Conservation (phyloP, 2,888 invertebrate species). For the Zeuzera pyrina region DNA sequence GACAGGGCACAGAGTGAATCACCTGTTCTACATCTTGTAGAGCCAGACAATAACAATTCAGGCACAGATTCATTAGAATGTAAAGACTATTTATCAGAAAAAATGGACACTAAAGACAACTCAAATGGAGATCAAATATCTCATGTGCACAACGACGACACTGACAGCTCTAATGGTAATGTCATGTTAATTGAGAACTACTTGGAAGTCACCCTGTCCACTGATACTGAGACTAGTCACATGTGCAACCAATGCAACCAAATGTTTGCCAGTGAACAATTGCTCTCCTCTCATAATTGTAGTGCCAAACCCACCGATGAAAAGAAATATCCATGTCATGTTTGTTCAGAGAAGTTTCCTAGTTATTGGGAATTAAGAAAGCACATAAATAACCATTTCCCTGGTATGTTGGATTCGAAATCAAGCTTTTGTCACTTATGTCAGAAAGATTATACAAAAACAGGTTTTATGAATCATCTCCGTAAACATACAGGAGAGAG, state of each 20-base stretch:
- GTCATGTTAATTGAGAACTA: constrained; percentile 69
- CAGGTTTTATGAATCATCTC: constrained; percentile 69
- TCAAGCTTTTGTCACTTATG: constrained; percentile 70
- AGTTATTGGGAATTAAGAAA: constrained; percentile 68
- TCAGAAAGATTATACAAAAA: constrained; percentile 69
- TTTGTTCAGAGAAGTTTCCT: constrained; percentile 65
- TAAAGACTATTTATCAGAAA: constrained; percentile 50
- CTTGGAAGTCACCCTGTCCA: constrained; percentile 66
- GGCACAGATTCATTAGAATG: constrained; percentile 52
- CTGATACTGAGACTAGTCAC: constrained; percentile 68
- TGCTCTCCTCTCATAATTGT: constrained; percentile 55
- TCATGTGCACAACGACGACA: constrained; percentile 50
- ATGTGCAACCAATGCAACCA: constrained; percentile 65
- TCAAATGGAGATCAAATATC: constrained; percentile 43
- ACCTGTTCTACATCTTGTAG: constrained; percentile 60
- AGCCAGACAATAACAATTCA: constrained; percentile 62
- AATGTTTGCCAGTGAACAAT: constrained; percentile 61
- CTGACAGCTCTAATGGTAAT: constrained; percentile 65
- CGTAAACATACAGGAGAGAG: constrained; percentile 67
- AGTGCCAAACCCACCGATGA: constrained; percentile 61
- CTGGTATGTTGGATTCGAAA: constrained; percentile 68
- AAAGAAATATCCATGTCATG: constrained; percentile 67
- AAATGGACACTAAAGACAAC: constrained; percentile 58
- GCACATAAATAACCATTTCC: constrained; percentile 66
- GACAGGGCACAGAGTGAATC: constrained; percentile 61